Evolutionary conservation across 2,113 vertebrate genomes (phyloP), one percentile per base, ranked within the genome.

Genomic region (Atlantisia rogersi): DNA sequence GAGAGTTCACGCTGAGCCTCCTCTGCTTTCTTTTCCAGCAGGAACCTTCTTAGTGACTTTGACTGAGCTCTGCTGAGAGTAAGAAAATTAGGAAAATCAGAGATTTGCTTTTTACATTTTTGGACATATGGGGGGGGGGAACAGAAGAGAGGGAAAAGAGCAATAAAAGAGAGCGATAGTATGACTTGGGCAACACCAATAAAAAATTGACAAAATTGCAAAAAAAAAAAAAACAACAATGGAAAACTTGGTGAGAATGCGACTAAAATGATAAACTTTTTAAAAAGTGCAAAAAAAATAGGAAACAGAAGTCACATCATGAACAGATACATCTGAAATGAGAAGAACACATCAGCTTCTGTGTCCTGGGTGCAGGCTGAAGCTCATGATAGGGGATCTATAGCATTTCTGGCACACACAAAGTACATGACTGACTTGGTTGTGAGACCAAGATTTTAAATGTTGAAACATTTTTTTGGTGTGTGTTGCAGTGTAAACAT

Each of bases 1-100:
- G 81, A 86, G 95, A 92, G 92, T 93, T 97, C 97, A 96, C 4
- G 86, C 94, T 97, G 97, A 96, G 97, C 84, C 89, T 97, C 86
- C 96, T 96, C 90, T 96, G 95, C 83, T 95, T 97, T 94, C 93
- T 96, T 96, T 96, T 96, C 50, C 73, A 67, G 86, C 87, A 97
- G 94, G 90, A 97, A 90, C 70, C 94, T 95, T 96, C 94, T 96
- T 79, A 89, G 94, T 97, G 96, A 98, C 94, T 98, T 98, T 80
- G 86, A 90, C 79, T 91, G 94, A 97, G 95, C 95, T 97, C 87
- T 96, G 89, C 90, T 80, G 92, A 94, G 79, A 95, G 60, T 87
- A 94, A 96, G 90, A 55, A 97, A 95, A 95, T 90, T 90, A 81
- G 75, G 92, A 94, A 95, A 97, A 92, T 42, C 78, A 82, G 88